Evolutionary conservation across 2,888 invertebrate species (phyloP), one percentile per base, ranked within the genome.

Genomic region (Tiphia femorata): DNA sequence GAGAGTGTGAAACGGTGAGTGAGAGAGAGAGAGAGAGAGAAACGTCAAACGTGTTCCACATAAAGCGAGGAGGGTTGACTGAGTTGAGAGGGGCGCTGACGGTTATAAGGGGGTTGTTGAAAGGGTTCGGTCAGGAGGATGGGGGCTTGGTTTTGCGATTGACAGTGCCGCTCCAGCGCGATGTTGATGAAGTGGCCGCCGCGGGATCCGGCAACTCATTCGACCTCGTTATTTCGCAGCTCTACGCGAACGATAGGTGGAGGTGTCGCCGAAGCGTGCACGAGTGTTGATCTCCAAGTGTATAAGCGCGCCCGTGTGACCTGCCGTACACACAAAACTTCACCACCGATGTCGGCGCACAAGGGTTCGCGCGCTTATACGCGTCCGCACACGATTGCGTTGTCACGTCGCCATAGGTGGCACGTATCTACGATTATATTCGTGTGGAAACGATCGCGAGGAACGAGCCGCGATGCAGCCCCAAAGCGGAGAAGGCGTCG

Each of bases 141-240:
- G n/a, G n/a, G n/a, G n/a, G n/a, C 62, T 50, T 49, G 62, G 62
- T 64, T 71, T 75, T 82, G 82, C 78, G 71, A 76, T 72, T 77
- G 82, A 81, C 82, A 81, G 75, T 19, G 51, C 51, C 35, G 57
- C 53, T 51, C 23, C n/a, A 48, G 64, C 67, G 63, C 58, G 70
- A 58, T 56, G 62, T 75, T 77, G 80, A 80, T 78, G 63, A 77
- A 78, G 79, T 77, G 77, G 65, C 67, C 50, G 56, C 51, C 19
- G 37, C 44, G 14, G 67, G 65, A 68, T 71, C 72, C 68, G 70
- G 70, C 74, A 71, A 77, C 75, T 79, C 79, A 74, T 78, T 70
- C 64, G 67, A 69, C 68, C 78, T 77, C 77, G 75, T 77, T 78
- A 76, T 64, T 62, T 62, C 66, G 52, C 54, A n/a, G n/a, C n/a